Conservation (phyloP, 2,113 vertebrate genomes). For the Coptodon rendalli region DNA sequence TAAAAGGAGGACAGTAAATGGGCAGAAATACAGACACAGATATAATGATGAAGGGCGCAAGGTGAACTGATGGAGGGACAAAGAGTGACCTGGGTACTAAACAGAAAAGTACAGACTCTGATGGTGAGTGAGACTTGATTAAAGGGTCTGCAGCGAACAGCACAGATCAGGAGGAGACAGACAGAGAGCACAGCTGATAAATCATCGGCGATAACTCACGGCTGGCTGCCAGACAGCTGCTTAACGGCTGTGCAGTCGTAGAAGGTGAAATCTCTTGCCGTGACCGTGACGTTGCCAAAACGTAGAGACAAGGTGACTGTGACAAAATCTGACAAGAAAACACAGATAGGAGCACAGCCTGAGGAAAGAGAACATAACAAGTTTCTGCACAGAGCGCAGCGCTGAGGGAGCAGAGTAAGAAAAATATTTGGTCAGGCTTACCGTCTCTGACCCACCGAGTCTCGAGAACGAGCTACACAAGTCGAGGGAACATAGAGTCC, state of each 20-base stretch:
- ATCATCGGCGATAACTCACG: conserved; percentile 74
- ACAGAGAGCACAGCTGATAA: not conserved
- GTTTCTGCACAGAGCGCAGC: not conserved
- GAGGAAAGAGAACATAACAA: not conserved
- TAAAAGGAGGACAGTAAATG: not conserved
- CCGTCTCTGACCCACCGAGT: not conserved
- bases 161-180: not conserved
- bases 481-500: not conserved
- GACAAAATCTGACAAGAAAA: conserved; percentile 78
- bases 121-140: not conserved
- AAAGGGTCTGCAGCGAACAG: not conserved
- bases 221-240: conserved; percentile 80
- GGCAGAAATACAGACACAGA: not conserved
- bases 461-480: not conserved
- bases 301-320: conserved; percentile 81
- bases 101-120: not conserved
- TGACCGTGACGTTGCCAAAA: conserved; percentile 79
- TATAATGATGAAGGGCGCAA: not conserved
- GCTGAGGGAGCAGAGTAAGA: not conserved
- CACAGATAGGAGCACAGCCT: not conserved
- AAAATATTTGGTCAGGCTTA: not conserved
- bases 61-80: not conserved
- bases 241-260: conserved; percentile 89
- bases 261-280: conserved; percentile 80
- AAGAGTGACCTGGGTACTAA: not conserved